Evolutionary conservation across 2,888 invertebrate species (phyloP).

Genomic region (Apotomis betuletana): DNA sequence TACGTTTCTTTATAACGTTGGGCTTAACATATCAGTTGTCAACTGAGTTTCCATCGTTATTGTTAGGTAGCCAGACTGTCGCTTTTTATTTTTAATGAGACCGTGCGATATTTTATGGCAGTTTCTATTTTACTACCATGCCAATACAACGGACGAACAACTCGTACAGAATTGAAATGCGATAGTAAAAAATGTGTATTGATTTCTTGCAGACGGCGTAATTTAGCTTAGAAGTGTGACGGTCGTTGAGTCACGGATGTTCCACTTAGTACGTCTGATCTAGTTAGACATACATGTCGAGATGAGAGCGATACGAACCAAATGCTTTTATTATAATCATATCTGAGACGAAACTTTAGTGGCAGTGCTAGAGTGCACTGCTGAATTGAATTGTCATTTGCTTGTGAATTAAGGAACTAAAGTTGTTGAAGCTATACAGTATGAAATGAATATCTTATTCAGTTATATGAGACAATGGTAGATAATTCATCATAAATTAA

Average conservation of each 20-base stretch:
- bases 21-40: not conserved
- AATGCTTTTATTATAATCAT: slow-evolving; percentile 18
- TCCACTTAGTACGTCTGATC: slow-evolving; percentile 47
- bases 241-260: slow-evolving; percentile 47
- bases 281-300: slow-evolving; percentile 39
- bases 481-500: not conserved
- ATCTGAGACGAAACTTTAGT: not conserved
- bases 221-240: slow-evolving; percentile 49
- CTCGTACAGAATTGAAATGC: slow-evolving; percentile 23
- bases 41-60: not conserved
- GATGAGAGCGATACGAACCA: slow-evolving; percentile 39
- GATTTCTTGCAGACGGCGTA: slow-evolving; percentile 47
- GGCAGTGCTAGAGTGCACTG: not conserved
- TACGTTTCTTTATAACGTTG: not conserved
- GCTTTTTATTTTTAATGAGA: not conserved
- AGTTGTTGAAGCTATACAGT: too few relatives aligned
- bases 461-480: not conserved
- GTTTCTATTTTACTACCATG: slow-evolving; percentile 15
- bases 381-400: not conserved
- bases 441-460: not conserved
- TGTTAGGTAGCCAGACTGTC: not conserved
- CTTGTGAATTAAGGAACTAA: too few relatives aligned
- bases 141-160: not conserved
- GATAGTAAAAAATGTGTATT: slow-evolving; percentile 47
- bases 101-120: not conserved